phyloP scores from a whole-genome alignment of 2,888 invertebrate species.

The Diploptera punctata region DNA sequence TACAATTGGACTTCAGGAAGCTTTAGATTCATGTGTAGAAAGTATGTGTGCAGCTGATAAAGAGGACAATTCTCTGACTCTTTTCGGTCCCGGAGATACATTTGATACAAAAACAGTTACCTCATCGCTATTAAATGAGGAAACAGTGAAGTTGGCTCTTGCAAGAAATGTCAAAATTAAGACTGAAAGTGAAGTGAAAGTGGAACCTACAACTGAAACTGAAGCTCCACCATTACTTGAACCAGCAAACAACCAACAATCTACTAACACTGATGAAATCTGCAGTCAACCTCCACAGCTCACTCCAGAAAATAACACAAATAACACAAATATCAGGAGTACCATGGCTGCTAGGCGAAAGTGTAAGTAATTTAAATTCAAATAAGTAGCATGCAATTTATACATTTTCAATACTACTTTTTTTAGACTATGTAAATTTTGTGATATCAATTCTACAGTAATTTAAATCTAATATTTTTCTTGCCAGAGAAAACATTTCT shows the following conservation, averaged over 20 bases:
- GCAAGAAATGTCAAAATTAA: too few relatives aligned
- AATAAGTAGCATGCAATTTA: too few relatives aligned
- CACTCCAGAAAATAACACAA: background rate
- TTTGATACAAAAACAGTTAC: background rate
- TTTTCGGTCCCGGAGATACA: background rate
- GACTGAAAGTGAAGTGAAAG: background rate
- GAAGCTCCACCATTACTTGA: conserved; percentile 10
- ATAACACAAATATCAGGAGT: background rate
- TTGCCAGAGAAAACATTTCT: too few relatives aligned
- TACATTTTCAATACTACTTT: too few relatives aligned
- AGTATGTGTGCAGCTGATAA: background rate
- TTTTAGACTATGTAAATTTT: too few relatives aligned
- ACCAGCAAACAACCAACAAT: background rate
- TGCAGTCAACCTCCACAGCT: background rate
- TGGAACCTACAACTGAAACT: background rate
- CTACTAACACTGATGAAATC: background rate
- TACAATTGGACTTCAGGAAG: conserved; percentile 33
- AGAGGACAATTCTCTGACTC: background rate
- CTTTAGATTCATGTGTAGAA: conserved; percentile 38
- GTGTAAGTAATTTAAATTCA: background rate
- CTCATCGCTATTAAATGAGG: too few relatives aligned
- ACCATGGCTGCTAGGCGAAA: background rate
- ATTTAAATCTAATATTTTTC: too few relatives aligned
- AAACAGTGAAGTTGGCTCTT: too few relatives aligned
- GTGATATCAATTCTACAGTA: too few relatives aligned